Evolutionary conservation across 2,888 invertebrate species (phyloP).

Genomic region (Erannis defoliaria): DNA sequence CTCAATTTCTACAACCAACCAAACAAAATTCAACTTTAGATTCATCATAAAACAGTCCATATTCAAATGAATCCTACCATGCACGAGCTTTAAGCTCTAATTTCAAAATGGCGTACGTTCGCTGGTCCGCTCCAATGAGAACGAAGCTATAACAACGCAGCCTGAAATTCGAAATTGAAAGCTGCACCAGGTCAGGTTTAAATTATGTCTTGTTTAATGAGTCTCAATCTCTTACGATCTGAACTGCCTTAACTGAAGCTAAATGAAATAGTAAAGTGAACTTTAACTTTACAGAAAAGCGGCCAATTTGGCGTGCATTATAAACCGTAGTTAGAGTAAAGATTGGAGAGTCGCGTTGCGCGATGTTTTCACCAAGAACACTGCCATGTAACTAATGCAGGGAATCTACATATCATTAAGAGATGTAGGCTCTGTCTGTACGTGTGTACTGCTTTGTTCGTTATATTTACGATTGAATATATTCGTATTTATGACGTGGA

Average conservation of each 20-base stretch:
- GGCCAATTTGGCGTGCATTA: conserved; percentile 50
- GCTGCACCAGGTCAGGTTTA: conserved; percentile 62
- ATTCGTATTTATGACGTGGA: conserved; percentile 80
- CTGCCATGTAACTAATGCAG: conserved; percentile 85
- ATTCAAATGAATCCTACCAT: conserved; percentile 53
- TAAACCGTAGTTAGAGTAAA: conserved; percentile 43
- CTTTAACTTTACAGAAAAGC: conserved; percentile 22
- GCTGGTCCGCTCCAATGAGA: conserved; percentile 45
- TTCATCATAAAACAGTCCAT: conserved; percentile 40
- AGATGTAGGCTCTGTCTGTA: conserved; percentile 81
- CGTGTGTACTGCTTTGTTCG: conserved; percentile 85
- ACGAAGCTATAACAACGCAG: conserved; percentile 53
- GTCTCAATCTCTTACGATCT: conserved; percentile 60
- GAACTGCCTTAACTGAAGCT: conserved; percentile 49
- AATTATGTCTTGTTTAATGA: conserved; percentile 87
- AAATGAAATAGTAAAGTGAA: conserved; percentile 34
- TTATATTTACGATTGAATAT: conserved; percentile 79
- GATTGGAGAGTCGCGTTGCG: conserved; percentile 60
- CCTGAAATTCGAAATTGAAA: conserved; percentile 60
- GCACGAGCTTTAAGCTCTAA: conserved; percentile 62
- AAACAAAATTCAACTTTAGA: conserved; percentile 57
- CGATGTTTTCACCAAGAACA: conserved; percentile 85
- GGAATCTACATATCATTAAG: conserved; percentile 87
- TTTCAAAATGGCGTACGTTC: conserved; percentile 60
- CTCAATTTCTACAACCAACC: conserved; percentile 72